Evolutionary conservation across 2,113 vertebrate genomes (phyloP).

Genomic region (Tauraco erythrolophus): DNA sequence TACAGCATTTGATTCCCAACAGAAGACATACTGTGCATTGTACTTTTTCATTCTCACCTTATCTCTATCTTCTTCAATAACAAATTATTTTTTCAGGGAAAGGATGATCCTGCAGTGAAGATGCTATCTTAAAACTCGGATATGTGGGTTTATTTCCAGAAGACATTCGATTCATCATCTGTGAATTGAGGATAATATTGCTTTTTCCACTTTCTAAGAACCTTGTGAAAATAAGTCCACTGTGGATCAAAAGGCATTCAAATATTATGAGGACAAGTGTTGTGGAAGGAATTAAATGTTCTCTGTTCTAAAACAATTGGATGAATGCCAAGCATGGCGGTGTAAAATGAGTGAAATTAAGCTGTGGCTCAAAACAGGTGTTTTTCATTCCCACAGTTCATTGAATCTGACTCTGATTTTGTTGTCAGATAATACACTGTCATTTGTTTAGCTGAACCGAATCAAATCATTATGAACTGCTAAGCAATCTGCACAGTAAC

Average conservation of each 20-base stretch:
- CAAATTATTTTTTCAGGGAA: background rate
- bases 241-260: background rate
- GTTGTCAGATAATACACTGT: background rate
- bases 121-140: background rate
- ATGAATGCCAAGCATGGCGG: background rate
- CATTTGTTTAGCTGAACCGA: background rate
- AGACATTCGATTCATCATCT: background rate
- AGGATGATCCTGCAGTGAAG: background rate
- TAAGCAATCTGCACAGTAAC: background rate
- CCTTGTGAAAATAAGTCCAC: background rate
- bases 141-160: background rate
- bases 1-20: background rate
- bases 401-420: background rate
- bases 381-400: background rate
- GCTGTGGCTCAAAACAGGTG: background rate
- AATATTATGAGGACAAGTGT: background rate
- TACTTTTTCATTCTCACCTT: background rate
- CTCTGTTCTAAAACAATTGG: background rate
- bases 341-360: background rate
- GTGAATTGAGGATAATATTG: background rate
- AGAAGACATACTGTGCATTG: background rate
- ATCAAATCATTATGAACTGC: background rate
- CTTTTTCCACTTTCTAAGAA: background rate
- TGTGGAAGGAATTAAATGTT: slow-evolving; percentile 6
- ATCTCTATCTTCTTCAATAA: background rate